Evolutionary conservation across 2,797 vertebrate species (phyloP), one percentile per base, ranked within the genome.

Genomic region (Podargus strigoides): DNA sequence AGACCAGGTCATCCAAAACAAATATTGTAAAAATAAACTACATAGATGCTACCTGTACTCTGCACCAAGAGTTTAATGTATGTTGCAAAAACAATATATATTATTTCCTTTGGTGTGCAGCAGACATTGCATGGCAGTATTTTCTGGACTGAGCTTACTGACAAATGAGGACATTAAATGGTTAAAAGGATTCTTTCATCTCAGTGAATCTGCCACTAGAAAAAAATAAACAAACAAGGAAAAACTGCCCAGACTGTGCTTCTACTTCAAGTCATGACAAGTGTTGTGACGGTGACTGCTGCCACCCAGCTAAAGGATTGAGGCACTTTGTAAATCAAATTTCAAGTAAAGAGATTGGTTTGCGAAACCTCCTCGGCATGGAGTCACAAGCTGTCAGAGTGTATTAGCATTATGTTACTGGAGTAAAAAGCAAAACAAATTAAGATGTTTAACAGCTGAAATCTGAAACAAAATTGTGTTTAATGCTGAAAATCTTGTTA

Each of bases 371-470:
- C 94, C 95, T 93, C 95, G 6, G 90, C 55, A 0, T 63, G 58
- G 93, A 97, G 94, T 96, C 85, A 92, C 92, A 56, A 46, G 94
- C 94, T 97, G 97, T 98, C 97, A 97, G 85, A 94, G 93, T 86
- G 91, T 96, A 95, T 97, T 97, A 97, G 95, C 96, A 94, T 97
- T 97, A 94, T 89, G 92, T 94, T 97, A 79, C 37, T 66, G 89
- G 91, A 96, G 97, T 93, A 97, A 97, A 96, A 97, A 97, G 95
- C 97, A 97, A 97, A 97, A 97, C 97, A 97, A 97, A 98, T 97
- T 97, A 98, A 97, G 97, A 97, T 96, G 92, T 97, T 97, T 97
- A 98, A 97, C 97, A 97, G 97, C 95, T 97, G 96, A 97, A 97
- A 97, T 96, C 96, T 96, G 96, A 97, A 95, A 85, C 92, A 95